These are phyloP conservation scores for Bathynomus jamesi DNA, from an alignment of 1,140 invertebrate species.

Conservation along the genomic window DNA sequence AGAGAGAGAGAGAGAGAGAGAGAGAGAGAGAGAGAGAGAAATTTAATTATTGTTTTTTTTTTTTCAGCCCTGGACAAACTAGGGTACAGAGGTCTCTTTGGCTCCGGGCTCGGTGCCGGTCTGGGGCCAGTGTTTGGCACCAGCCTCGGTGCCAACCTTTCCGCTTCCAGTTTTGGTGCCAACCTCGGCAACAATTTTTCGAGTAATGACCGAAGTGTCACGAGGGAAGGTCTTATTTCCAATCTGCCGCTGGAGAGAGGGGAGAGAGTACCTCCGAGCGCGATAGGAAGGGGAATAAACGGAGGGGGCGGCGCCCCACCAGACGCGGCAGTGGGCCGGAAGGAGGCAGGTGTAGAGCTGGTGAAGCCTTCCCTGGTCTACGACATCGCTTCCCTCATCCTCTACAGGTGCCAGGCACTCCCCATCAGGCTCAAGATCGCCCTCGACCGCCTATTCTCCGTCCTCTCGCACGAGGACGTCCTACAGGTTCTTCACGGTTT, in stretches of 20 bases:
- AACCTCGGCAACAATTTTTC: constrained; percentile 6
- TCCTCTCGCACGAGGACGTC: constrained; percentile 67
- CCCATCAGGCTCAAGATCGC: constrained; percentile 75
- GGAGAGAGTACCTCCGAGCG: neutral
- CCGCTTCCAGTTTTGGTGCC: constrained; percentile 15
- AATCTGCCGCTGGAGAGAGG: neutral
- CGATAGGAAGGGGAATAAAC: constrained; percentile 3
- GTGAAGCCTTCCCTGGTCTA: constrained; percentile 69
- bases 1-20: no score
- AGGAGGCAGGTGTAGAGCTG: constrained; percentile 47
- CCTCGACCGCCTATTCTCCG: constrained; percentile 69
- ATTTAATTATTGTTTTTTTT: no score
- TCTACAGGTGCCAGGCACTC: constrained; percentile 74
- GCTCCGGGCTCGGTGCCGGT: constrained; percentile 41
- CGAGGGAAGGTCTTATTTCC: constrained; percentile 5
- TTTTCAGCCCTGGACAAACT: neutral
- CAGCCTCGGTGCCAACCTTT: constrained; percentile 28
- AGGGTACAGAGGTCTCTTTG: constrained; percentile 37
- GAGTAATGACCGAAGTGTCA: constrained; percentile 15
- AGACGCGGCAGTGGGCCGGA: constrained; percentile 38
- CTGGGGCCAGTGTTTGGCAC: constrained; percentile 18
- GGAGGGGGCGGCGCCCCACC: constrained; percentile 8
- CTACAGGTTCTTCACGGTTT: constrained; percentile 70
- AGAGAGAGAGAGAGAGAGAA: no score
- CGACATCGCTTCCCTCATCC: constrained; percentile 73